Evolutionary conservation across 2,797 vertebrate genomes (phyloP), one percentile per base, ranked within the genome.

Genomic region (Myotis planiceps): DNA sequence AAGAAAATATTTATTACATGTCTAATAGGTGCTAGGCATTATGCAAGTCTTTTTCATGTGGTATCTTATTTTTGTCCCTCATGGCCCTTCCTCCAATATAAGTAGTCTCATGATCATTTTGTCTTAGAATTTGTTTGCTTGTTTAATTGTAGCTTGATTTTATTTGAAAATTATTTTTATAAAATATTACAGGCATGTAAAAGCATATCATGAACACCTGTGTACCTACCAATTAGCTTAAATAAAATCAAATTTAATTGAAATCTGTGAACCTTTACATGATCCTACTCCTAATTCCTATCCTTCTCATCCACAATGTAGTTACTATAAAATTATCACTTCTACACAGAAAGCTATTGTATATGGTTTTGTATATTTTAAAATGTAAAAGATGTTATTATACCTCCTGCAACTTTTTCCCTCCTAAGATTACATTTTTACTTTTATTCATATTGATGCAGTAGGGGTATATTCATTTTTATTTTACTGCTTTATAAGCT

Each of bases 141-240:
- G 6, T 42, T 85, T 53, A n/a, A 29, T 45, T 90, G 6, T 29
- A 91, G 27, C 58, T 45, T 87, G 9, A 63, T 92, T 92, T 96
- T 86, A 66, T 90, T 83, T 60, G 29, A 95, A 79, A 95, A 65
- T 68, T 66, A 65, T 7, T 78, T 88, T 83, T 9, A 74, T 79
- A 23, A 37, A 82, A 90, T 88, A 63, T 39, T 58, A 23, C 2
- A 58, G 58, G 45, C 23, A 92, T 51, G 2, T 53, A 69, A 92
- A 87, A 71, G 2, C 15, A 58, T 66, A 49, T 47, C 75, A 69
- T 75, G n/a, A 88, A 68, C 6, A 68, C 2, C 23, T 75, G 6
- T 51, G 12, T 58, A 65, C 29, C 2, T 88, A 78, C 39, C 25
- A 71, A 2, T 8, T 5, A 60, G 32, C 18, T 82, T 90, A 87